These are phyloP conservation scores for Salmo trutta DNA, from an alignment of 2,797 vertebrate species.

Conservation along the genomic window DNA sequence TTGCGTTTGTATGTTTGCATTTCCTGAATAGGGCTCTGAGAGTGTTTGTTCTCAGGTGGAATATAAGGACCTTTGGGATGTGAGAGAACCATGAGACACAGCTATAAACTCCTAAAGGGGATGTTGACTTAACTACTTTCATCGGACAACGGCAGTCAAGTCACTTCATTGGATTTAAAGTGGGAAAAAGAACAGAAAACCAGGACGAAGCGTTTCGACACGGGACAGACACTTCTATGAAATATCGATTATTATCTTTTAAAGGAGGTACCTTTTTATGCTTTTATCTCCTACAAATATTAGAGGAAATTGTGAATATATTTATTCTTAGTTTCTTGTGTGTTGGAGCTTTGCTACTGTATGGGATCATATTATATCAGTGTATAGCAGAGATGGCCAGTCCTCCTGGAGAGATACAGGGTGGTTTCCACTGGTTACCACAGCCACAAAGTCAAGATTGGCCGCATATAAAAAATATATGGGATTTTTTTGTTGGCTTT, in stretches of 20 bases:
- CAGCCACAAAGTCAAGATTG: no score
- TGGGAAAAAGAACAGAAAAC: neutral
- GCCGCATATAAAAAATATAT: no score
- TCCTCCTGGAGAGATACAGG: neutral
- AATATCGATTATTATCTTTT: neutral
- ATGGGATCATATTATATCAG: slow-evolving; percentile 20
- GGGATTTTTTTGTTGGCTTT: no score
- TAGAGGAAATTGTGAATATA: slow-evolving; percentile 83
- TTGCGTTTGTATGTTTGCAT: slow-evolving; percentile 48
- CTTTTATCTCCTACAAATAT: slow-evolving; percentile 72
- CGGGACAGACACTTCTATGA: neutral
- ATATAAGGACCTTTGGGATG: slow-evolving; percentile 31
- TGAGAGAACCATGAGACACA: slow-evolving; percentile 36
- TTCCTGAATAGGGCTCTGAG: slow-evolving; percentile 10
- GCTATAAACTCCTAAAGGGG: neutral
- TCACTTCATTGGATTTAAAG: slow-evolving; percentile 60
- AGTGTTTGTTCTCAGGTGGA: slow-evolving; percentile 16
- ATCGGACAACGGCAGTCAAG: slow-evolving; percentile 52
- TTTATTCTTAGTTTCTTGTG: slow-evolving; percentile 84
- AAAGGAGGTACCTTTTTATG: slow-evolving; percentile 1
- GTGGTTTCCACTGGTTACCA: no score
- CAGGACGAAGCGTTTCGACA: neutral
- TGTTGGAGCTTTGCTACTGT: slow-evolving; percentile 78
- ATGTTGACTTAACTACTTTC: slow-evolving; percentile 35
- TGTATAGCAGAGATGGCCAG: neutral